A percentile compares a stretch with the other conserved stretches of the same genome.
Conservation (phyloP, 2,888 invertebrate species). For the Synanthedon andrenaeformis region DNA sequence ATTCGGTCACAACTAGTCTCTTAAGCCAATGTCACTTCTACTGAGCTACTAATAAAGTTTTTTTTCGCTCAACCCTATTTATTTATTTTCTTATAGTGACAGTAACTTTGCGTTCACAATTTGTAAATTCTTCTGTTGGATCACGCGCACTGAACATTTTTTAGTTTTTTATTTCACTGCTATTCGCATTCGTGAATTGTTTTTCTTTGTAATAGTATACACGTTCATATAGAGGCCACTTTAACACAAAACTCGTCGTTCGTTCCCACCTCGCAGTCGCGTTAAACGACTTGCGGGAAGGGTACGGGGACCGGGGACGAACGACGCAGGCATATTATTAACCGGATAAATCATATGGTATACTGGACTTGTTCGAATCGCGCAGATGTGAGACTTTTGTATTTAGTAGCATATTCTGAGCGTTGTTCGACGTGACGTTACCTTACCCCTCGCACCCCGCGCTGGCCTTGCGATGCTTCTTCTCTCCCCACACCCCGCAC, state of each 20-base stretch:
- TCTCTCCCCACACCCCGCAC: conserved; percentile 22
- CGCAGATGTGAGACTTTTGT: conserved; percentile 20
- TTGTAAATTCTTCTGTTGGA: conserved; percentile 4
- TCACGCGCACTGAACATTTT: neutral
- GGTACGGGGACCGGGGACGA: too few relatives aligned
- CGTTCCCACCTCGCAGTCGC: conserved; percentile 63
- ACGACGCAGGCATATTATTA: conserved; percentile 60
- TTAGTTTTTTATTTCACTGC: neutral
- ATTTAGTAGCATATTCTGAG: conserved; percentile 46
- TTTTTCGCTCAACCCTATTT: conserved; percentile 48
- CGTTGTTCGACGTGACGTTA: conserved; percentile 66
- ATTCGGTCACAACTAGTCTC: conserved; percentile 28
- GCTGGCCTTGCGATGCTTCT: conserved; percentile 61
- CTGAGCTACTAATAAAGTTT: conserved; percentile 32
- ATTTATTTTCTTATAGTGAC: conserved; percentile 67
- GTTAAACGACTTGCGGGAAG: conserved; percentile 46
- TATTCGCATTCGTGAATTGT: neutral
- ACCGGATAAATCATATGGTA: conserved; percentile 20
- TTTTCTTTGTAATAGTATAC: conserved; percentile 5
- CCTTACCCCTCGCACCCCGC: conserved; percentile 45
- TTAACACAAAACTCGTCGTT: conserved; percentile 48
- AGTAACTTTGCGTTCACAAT: conserved; percentile 29
- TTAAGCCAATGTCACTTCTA: conserved; percentile 33
- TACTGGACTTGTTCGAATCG: conserved; percentile 7
- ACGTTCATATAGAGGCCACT: conserved; percentile 44